Base-by-base conservation (phyloP, 2,888 invertebrate genomes). In the Gibbula magus region DNA sequence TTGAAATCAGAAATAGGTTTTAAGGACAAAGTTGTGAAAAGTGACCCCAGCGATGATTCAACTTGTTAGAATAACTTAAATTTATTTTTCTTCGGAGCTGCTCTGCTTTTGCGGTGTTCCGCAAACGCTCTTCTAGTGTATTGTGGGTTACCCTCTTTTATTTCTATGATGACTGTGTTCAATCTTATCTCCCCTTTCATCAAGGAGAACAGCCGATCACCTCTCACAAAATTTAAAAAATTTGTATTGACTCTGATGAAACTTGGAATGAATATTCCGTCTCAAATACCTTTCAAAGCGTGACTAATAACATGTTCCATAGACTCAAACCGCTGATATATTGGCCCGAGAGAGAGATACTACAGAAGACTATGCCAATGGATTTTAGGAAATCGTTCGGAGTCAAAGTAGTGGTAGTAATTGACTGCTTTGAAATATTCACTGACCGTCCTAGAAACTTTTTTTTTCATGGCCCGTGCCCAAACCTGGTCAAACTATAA, bases 381-480 rank as follows among this genome's bases (percentile, higher is more conserved):
- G 35, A 67, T 13, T 81, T 83, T 66, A 52, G 70, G 25, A 45
- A 25, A 54, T 22, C 45, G 29, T 79, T 78, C 79, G 78, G 73
- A 7, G 51, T 52, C 16, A 79, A 78, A 45, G 70, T 78, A 22
- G 78, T 77, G 25, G 79, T 82, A 16, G 83, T 84, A 16, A 79
- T 83, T 35, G 81, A 81, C 39, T 82, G 81, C 52, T 81, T 81
- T 80, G 81, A 84, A 66, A 66, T 83, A 3, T 79, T 77, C 25
- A 80, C 79, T 3, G 80, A 84, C n/a, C 54, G 83, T 29, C 86
- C 83, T 35, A 76, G 83, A n/a, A n/a, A n/a, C n/a, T n/a, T n/a
- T n/a, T n/a, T n/a, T n/a, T n/a, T n/a, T n/a, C n/a, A n/a, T n/a
- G 82, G 66, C 81, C 84, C 35, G 35, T 35, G 35, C 35, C 4